Conservation (phyloP, 2,113 vertebrate species). For the Montifringilla adamsi region DNA sequence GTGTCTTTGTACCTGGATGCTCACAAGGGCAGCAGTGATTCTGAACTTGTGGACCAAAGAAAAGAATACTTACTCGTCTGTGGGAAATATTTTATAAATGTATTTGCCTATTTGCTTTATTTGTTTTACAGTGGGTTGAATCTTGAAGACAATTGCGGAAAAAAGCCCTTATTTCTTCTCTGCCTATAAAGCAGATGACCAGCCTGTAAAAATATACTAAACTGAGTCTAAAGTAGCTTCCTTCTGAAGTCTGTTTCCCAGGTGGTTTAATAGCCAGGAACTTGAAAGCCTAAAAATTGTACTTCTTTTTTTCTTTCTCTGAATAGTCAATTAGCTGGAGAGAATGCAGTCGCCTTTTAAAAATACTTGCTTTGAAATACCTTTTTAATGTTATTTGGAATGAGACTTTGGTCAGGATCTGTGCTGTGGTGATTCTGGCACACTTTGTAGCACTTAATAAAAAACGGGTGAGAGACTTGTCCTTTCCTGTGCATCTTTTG, state of each 20-base stretch:
- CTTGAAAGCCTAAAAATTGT: not conserved
- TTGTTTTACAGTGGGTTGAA: not conserved
- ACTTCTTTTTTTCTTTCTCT: not conserved
- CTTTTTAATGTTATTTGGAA: not conserved
- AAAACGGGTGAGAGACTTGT: fast-evolving
- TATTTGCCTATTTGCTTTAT: not conserved
- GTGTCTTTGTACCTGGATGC: fast-evolving
- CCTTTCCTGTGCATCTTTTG: not conserved
- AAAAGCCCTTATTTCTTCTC: not conserved
- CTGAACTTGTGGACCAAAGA: not conserved
- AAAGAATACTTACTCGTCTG: not conserved
- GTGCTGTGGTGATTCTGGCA: not conserved
- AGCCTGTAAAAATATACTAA: not conserved
- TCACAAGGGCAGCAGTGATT: not conserved
- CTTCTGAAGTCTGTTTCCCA: not conserved
- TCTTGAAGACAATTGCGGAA: not conserved
- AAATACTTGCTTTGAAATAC: not conserved
- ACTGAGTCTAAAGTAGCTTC: not conserved
- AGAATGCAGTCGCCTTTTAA: not conserved
- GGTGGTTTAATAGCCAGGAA: not conserved
- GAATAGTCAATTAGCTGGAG: not conserved
- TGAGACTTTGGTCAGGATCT: not conserved
- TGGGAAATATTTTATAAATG: not conserved
- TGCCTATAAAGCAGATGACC: not conserved
- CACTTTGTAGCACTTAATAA: not conserved